Conservation (phyloP, 2,888 invertebrate genomes). For the Spialia ferax region DNA sequence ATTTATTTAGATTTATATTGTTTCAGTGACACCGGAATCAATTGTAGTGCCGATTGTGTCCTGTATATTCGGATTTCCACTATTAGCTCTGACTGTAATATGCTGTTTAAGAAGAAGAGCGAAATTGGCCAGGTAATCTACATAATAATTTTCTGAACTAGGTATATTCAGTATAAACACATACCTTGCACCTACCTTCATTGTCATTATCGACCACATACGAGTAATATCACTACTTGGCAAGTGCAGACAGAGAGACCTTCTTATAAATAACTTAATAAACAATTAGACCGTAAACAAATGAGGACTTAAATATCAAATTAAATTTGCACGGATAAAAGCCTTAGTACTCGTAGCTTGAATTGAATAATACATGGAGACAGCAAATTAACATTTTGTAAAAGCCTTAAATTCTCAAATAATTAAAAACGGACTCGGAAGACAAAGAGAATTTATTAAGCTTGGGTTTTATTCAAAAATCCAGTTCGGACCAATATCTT, state of each 20-base stretch:
- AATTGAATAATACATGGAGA: neutral
- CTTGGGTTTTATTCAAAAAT: neutral
- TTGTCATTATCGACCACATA: neutral
- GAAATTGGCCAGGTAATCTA: conserved; percentile 89
- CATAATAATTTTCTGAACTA: neutral
- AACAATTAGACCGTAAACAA: neutral
- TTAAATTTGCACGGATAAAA: neutral
- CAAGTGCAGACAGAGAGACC: too few relatives aligned
- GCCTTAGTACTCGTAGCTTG: neutral
- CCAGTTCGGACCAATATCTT: neutral
- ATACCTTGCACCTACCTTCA: neutral
- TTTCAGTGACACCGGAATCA: conserved; percentile 94
- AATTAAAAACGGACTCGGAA: neutral
- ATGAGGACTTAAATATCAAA: neutral
- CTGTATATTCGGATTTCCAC: conserved; percentile 95
- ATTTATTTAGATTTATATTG: conserved; percentile 49
- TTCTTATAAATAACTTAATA: neutral
- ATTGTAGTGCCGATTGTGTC: conserved; percentile 96
- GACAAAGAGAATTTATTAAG: neutral
- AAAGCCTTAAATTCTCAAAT: neutral
- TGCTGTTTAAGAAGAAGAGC: conserved; percentile 94
- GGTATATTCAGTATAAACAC: neutral
- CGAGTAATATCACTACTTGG: too few relatives aligned
- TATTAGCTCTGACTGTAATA: conserved; percentile 94
- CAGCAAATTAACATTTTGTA: neutral